Evolutionary conservation across 2,113 vertebrate species (phyloP), one percentile per base, ranked within the genome.

Genomic region (Melanerpes aurifrons): DNA sequence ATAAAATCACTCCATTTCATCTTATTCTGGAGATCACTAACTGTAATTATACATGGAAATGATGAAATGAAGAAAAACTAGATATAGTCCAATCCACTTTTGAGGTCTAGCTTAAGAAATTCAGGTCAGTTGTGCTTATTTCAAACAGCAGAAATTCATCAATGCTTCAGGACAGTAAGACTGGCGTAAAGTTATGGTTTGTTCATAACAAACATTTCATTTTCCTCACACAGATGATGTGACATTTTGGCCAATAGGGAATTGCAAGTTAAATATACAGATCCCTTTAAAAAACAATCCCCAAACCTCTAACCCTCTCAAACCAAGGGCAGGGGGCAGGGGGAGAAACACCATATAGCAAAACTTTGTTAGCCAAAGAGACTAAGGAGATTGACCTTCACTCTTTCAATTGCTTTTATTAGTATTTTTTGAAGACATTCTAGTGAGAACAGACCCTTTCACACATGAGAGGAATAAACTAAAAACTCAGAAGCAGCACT

Each of bases 1-100:
- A 67, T 61, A 89, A 94, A 86, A 90, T 89, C 62, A 89, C 80
- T 95, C 66, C 20, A 94, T 92, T 96, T 93, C 82, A 92, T 89
- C 82, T 90, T 93, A 66, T 88, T 89, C 86, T 88, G 45, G 53
- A 90, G 90, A 87, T 86, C 61, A 73, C 90, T 94, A 88, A 82
- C 74, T 57, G 28, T 93, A 95, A 94, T 95, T 92, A 91, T 83
- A 95, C 68, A 92, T 66, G 67, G 82, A 93, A 92, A 89, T 64
- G 15, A 82, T 89, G 25, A 94, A 85, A 91, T 17, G 18, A 91
- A 93, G 15, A 18, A 82, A 91, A 92, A 32, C 72, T 68, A 86
- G 66, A 89, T 93, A 86, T 45, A 93, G 57, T 89, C 50, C 63
- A 81, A 87, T 68, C n/a, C 28, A 82, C 47, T 86, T 80, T 71